Percentiles rank a stretch among this genome's conserved stretches.
Conservation (phyloP, 2,797 vertebrate genomes). For the Botia almorhae region DNA sequence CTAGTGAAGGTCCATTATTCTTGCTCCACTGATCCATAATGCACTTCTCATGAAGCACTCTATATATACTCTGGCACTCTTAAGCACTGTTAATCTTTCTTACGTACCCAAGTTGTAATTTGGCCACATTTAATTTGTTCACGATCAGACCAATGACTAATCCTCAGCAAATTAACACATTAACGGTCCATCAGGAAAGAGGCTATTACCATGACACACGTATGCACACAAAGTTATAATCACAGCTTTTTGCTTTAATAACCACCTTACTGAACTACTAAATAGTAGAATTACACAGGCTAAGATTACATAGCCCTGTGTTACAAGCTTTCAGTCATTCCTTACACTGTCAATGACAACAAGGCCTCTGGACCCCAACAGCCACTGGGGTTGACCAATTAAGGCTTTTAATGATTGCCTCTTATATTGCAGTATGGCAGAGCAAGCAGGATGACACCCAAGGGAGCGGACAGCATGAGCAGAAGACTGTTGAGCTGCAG, state of each 20-base stretch:
- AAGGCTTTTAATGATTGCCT: slow-evolving; percentile 47
- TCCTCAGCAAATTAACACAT: slow-evolving; percentile 47
- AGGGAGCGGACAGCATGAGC: neutral
- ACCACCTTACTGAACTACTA: neutral
- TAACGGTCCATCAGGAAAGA: slow-evolving; percentile 2
- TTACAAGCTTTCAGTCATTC: slow-evolving; percentile 1
- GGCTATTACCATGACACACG: slow-evolving; percentile 25
- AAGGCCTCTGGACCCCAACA: neutral
- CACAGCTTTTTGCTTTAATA: slow-evolving; percentile 29
- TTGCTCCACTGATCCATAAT: neutral
- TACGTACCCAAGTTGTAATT: slow-evolving; percentile 57
- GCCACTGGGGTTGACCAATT: slow-evolving; percentile 37
- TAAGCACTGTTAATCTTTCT: slow-evolving; percentile 50
- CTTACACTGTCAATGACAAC: slow-evolving; percentile 12
- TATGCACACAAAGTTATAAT: slow-evolving; percentile 19
- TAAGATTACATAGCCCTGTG: slow-evolving; percentile 15
- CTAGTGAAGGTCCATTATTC: neutral
- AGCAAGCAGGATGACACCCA: slow-evolving; percentile 13
- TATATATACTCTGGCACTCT: slow-evolving; percentile 23
- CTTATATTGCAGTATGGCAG: slow-evolving; percentile 35
- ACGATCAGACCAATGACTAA: slow-evolving; percentile 65
- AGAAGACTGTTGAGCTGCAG: neutral
- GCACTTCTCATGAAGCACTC: slow-evolving; percentile 18
- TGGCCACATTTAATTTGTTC: slow-evolving; percentile 15
- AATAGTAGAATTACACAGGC: neutral